Percentiles rank a stretch among this genome's conserved stretches.
Evolutionary conservation across 2,888 invertebrate genomes (phyloP).

Genomic region (Lathronympha strigana): DNA sequence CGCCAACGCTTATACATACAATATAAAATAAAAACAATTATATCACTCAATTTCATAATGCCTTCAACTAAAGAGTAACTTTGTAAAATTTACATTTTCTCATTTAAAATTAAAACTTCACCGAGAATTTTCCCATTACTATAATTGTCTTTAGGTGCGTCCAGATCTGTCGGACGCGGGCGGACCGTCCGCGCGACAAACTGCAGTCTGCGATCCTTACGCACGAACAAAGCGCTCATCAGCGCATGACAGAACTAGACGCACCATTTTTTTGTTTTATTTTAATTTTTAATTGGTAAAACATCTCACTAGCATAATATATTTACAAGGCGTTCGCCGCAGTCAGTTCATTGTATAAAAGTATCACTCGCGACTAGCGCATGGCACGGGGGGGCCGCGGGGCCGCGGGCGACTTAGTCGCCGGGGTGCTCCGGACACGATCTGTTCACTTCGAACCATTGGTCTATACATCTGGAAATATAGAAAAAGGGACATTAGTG

Average conservation of each 20-base stretch:
- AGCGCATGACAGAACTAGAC: neutral
- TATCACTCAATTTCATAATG: conserved; percentile 53
- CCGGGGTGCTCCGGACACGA: conserved; percentile 99
- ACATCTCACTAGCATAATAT: conserved; percentile 80
- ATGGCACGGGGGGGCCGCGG: conserved; percentile 58
- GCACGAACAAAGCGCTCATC: neutral
- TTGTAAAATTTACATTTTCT: conserved; percentile 72
- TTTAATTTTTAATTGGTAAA: conserved; percentile 73
- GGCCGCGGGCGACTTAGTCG: conserved; percentile 86
- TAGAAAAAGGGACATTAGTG: conserved; percentile 43
- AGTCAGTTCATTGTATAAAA: conserved; percentile 79
- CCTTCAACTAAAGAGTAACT: conserved; percentile 65
- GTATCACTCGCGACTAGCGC: conserved; percentile 70
- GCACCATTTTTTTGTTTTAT: conserved; percentile 57
- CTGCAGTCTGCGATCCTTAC: neutral
- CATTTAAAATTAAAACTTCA: conserved; percentile 62
- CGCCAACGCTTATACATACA: conserved; percentile 48
- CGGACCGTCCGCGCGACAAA: neutral
- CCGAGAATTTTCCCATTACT: conserved; percentile 69
- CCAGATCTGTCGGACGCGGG: neutral
- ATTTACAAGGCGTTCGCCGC: conserved; percentile 76
- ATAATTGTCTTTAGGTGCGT: conserved; percentile 65
- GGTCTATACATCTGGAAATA: conserved; percentile 97
- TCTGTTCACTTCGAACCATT: conserved; percentile 99
- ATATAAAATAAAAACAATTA: conserved; percentile 64